Evolutionary conservation across 2,797 vertebrate genomes (phyloP), one percentile per base, ranked within the genome.

Genomic region (Micromesistius poutassou): DNA sequence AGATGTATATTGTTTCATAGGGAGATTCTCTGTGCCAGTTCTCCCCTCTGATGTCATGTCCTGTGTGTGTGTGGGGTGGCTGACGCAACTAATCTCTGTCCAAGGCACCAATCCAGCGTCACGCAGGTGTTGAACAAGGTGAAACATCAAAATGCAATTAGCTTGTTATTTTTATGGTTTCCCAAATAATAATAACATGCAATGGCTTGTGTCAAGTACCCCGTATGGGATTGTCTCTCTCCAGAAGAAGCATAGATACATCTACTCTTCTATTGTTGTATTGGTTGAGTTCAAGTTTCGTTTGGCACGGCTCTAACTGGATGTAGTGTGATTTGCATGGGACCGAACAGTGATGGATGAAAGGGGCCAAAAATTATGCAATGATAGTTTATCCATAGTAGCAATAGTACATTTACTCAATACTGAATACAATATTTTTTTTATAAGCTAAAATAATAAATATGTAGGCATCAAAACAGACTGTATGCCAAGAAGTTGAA

Each of bases 101-200:
- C 25, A 71, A 30, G 68, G 28, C 68, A 13, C 28, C 28, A 4
- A 30, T 28, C 1, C 62, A 68, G 62, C 25, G 2, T 28, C 25
- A 28, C 25, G 25, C 62, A 68, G 62, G 31, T 33, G 70, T 12
- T 28, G 70, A 33, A 33, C 70, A 71, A 71, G 70, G 70, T 25
- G 6, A 31, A 33, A 31, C 70, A 71, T 71, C 70, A 71, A 71
- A 71, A 71, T 33, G 70, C 70, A 71, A 71, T 71, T 71, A 71
- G 30, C 70, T 30, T 30, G 30, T 71, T 14, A 71, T 71, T 71
- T 33, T 2, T 28, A 71, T 71, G 30, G 30, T 22, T 71, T 33
- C 31, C 70, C 70, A 25, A 25, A 28, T 7, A 68, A 28, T 25
- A 7, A 3, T 31, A 33, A 7, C 5, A 33, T 71, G 30, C 14